A percentile compares a stretch with the other conserved stretches of the same genome.
Evolutionary conservation across 1,140 invertebrate genomes (phyloP).

Genomic region (Sitodiplosis mosellana): DNA sequence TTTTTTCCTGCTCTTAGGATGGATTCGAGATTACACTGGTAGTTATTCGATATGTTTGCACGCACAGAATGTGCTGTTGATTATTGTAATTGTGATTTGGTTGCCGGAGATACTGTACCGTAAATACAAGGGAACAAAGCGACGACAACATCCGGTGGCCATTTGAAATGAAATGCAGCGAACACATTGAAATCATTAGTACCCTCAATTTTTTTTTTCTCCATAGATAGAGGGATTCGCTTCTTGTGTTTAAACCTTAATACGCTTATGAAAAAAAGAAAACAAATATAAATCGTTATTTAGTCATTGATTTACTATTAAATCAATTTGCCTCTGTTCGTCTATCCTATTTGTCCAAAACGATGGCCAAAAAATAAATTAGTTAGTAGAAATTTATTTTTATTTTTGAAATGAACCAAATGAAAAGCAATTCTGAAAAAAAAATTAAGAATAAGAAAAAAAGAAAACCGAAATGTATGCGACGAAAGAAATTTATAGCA

Average conservation of each 20-base stretch:
- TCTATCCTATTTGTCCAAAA: too few species aligned
- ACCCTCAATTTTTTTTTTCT: too few species aligned
- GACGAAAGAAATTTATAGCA: too few species aligned
- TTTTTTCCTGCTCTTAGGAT: slow-evolving; percentile 9
- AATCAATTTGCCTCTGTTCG: too few species aligned
- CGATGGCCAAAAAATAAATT: background rate
- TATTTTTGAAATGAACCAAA: background rate
- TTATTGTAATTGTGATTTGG: slow-evolving; percentile 36
- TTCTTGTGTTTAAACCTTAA: background rate
- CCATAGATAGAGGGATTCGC: background rate
- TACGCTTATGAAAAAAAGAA: background rate
- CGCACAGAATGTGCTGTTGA: slow-evolving; percentile 34
- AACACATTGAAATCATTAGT: too few species aligned
- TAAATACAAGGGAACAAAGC: background rate
- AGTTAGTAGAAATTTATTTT: background rate
- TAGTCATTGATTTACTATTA: too few species aligned
- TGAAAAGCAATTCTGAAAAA: too few species aligned
- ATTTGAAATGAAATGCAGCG: background rate
- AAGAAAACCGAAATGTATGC: too few species aligned
- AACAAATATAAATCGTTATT: too few species aligned
- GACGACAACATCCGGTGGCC: background rate
- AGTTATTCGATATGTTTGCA: slow-evolving; percentile 43
- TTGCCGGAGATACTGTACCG: slow-evolving; percentile 29
- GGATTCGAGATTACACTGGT: slow-evolving; percentile 37
- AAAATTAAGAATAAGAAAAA: too few species aligned